Evolutionary conservation across 2,113 vertebrate genomes (phyloP), one percentile per base, ranked within the genome.

Genomic region (Synodontis membranacea): DNA sequence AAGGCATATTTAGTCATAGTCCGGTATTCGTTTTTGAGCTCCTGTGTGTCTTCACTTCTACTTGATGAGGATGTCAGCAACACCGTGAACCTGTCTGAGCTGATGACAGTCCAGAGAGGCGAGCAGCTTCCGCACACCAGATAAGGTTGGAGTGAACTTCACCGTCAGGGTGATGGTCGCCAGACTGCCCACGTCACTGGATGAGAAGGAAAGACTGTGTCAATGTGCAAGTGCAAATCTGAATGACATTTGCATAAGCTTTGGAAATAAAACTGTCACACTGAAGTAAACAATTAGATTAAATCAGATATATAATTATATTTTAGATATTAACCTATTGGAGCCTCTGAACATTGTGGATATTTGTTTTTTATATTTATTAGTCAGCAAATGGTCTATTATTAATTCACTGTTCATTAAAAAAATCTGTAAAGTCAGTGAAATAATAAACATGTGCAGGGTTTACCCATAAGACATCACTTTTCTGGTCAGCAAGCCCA

Each of bases 21-120:
- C n/a, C n/a, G n/a, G 7, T 70, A 5, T n/a, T 75, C 11, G 25
- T 8, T 8, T 79, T 52, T 17, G 4, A 8, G 8, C 28, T 21
- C 48, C 15, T 52, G 9, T 8, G 62, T 5, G 3, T 48, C 50
- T 48, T 91, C 79, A 88, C 80, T 68, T 90, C 37, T 89, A 86
- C 86, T 88, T 80, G 88, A 96, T 93, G 0, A 89, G 86, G 75
- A 98, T 91, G 75, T 95, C 91, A 15, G 93, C 90, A 76, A 95
- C 94, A 0, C 97, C 97, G 0, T 97, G 96, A 74, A 98, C 96
- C 89, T 96, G 96, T n/a, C 93, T 95, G 78, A 98, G 95, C 92
- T 96, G 50, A 95, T 3, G 89, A 86, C 96, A 97, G 92, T 97
- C 94, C 91, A 97, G 23, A 7, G 95, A 95, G 74, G 94, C 96